Base-by-base conservation (phyloP, 2,888 invertebrate species). In the Perithous albicinctus region DNA sequence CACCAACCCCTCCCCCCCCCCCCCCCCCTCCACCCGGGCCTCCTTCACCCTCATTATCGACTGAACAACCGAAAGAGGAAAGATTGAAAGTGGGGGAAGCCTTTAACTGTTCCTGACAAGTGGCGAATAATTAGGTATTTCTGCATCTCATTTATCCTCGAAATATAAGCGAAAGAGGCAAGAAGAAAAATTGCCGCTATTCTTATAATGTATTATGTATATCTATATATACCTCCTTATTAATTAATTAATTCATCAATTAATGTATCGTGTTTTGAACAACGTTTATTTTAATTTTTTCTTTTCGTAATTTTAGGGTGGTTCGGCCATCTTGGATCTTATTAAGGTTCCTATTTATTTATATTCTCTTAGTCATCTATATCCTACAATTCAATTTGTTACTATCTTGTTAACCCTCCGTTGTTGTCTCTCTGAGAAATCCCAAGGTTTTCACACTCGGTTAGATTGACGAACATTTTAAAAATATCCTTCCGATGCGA, bases 61-160 rank as follows among this genome's bases (percentile, higher is more conserved):
- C 82, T 78, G 29, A 76, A 63, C 75, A 41, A 48, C 79, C 59
- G 70, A 70, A 59, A 20, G 59, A 12, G 51, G 66, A 63, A 66
- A 76, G 54, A 64, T 82, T 43, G 64, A 74, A 69, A 43, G 43
- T 63, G 54, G 20, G 46, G 20, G 48, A 43, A 76, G 63, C 70
- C 66, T 76, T 82, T 72, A 83, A 84, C 77, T 78, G 78, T 80
- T 82, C 51, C 73, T 81, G 83, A 85, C 85, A 83, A 84, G 80
- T 83, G 74, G 78, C 78, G 67, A 84, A 83, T 84, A 81, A 84
- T 83, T 78, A 84, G 67, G 41, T 72, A 80, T 78, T 35, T 69
- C 56, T 48, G 32, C 63, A 43, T 26, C 56, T 59, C 70, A 18
- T 43, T 43, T 43, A 32, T 70, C 29, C 56, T 70, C 29, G 43